Base-by-base conservation (phyloP, 2,888 invertebrate species). In the Patella ulyssiponensis region DNA sequence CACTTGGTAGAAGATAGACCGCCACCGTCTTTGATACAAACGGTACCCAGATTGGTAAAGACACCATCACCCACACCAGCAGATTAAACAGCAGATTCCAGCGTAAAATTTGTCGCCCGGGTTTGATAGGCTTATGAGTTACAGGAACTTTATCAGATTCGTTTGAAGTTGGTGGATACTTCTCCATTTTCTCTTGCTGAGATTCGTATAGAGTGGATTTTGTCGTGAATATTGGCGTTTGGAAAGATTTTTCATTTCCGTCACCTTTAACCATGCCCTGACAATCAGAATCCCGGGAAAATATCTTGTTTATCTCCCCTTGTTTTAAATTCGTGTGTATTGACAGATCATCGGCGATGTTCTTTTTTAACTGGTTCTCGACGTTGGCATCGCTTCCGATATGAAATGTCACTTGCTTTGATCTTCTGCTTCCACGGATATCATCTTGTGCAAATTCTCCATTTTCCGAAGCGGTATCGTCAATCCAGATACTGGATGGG, bases 11-110 rank as follows among this genome's bases (percentile, higher is more conserved):
- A 64, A 64, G 20, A 64, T 23, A 64, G 20, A 64, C 4, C 11
- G 20, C 23, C 3, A 64, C 20, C 20, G 11, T 23, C 20, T 64
- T 64, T 23, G 64, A 64, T 9, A 64, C 23, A 23, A 64, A 64
- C 0, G 64, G 64, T 12, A 64, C 12, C 64, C 64, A 64, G 20
- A 64, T 64, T 20, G 64, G 64, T 23, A 64, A 23, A 23, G 64
- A 23, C 14, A 64, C 12, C 11, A 64, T 23, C 20, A 20, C 23
- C 64, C 64, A 64, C 23, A 64, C 64, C 64, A 64, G 17, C 12
- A 64, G 14, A 23, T 64, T 64, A 64, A 64, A 64, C 64, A 64
- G 23, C 14, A 64, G 23, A 64, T 64, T 64, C 64, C 64, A 64
- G 2, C 64, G 64, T 11, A 64, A 64, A 20, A 64, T 64, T 14